phyloP scores from a whole-genome alignment of 2,113 vertebrate genomes.

The Sinocyclocheilus rhinocerous region DNA sequence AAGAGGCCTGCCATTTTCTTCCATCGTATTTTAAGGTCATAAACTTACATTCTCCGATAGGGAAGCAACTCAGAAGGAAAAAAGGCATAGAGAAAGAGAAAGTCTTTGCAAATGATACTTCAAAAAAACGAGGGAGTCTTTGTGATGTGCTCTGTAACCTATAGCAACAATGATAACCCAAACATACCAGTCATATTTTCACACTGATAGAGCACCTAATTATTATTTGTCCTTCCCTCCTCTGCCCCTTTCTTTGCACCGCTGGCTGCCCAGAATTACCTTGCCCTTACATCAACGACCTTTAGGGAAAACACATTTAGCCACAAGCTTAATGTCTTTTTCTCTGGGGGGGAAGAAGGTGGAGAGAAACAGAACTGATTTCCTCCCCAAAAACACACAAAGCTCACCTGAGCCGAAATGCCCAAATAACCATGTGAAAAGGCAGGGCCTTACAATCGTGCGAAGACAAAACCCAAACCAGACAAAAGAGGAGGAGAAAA shows the following conservation, averaged over 20 bases:
- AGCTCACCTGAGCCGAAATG: conserved; percentile 49
- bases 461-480: conserved; percentile 54
- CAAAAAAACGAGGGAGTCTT: conserved; percentile 39
- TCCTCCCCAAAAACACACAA: conserved; percentile 31
- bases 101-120: conserved; percentile 38
- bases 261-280: conserved; percentile 40
- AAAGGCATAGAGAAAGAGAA: background rate
- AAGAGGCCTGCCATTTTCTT: conserved; percentile 41
- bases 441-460: conserved; percentile 50
- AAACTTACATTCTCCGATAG: conserved; percentile 31
- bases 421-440: conserved; percentile 56
- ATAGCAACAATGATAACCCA: conserved; percentile 54
- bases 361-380: conserved; percentile 56
- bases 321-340: conserved; percentile 43
- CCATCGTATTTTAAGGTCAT: conserved; percentile 40
- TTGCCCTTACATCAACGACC: conserved; percentile 58
- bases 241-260: conserved; percentile 30
- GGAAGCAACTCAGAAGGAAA: background rate
- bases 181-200: conserved; percentile 56
- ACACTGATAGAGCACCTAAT: conserved; percentile 51
- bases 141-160: conserved; percentile 41
- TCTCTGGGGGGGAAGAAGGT: conserved; percentile 48
- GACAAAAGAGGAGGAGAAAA: conserved; percentile 56
- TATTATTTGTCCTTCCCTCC: conserved; percentile 57
- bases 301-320: conserved; percentile 48